Conservation (phyloP, 2,888 invertebrate species). For the Brachynemurus nebulosus region DNA sequence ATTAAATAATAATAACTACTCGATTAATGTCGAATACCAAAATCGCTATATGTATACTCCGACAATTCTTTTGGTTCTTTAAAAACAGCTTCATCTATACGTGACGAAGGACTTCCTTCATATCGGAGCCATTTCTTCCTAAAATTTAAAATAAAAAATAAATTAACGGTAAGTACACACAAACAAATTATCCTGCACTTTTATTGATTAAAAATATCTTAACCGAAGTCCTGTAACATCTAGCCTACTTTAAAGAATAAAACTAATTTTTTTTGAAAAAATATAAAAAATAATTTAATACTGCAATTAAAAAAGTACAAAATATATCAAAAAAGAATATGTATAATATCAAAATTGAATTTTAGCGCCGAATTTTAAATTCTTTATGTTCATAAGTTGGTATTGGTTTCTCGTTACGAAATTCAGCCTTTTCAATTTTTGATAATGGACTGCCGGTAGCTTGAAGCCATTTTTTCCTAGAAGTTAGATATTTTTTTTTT, state of each 20-base stretch:
- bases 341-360: not conserved
- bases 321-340: not conserved
- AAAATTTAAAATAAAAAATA: constrained; percentile 11
- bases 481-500: constrained; percentile 13
- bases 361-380: constrained; percentile 35
- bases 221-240: no score
- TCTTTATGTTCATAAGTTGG: constrained; percentile 32
- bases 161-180: no score
- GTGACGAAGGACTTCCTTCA: constrained; percentile 60
- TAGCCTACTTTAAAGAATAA: no score
- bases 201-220: no score
- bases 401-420: constrained; percentile 48
- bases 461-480: constrained; percentile 45
- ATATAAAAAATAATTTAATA: no score
- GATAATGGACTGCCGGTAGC: constrained; percentile 61
- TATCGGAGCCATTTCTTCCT: constrained; percentile 47
- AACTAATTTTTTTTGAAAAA: no score
- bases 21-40: no score
- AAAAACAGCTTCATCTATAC: constrained; percentile 60
- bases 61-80: no score
- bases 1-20: no score
- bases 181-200: no score
- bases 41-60: no score
- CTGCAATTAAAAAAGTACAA: not conserved
- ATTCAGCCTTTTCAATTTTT: constrained; percentile 56